A percentile compares a stretch with the other conserved stretches of the same genome.
phyloP scores from a whole-genome alignment of 2,797 vertebrate species.

The Synanceia verrucosa region DNA sequence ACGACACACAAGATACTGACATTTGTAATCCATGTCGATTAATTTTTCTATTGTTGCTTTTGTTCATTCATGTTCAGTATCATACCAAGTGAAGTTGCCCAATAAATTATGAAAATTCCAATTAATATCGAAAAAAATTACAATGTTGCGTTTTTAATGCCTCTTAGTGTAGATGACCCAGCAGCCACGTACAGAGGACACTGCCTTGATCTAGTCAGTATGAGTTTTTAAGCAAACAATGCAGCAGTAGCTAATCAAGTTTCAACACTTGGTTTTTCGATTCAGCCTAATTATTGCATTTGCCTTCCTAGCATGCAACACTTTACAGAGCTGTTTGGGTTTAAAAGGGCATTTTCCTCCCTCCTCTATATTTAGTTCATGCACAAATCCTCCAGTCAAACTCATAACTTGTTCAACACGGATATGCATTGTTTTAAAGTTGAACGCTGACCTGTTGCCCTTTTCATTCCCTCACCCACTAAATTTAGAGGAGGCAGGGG shows the following conservation, averaged over 20 bases:
- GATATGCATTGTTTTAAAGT: constrained; percentile 61
- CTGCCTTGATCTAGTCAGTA: neutral
- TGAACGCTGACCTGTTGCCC: constrained; percentile 26
- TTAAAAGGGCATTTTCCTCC: constrained; percentile 42
- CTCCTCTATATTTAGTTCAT: constrained; percentile 13
- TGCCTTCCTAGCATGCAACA: neutral
- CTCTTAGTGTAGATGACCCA: neutral
- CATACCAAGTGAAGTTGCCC: no score
- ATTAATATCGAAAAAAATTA: no score
- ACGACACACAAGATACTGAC: no score
- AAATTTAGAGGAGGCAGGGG: constrained; percentile 67
- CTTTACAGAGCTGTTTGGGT: constrained; percentile 21
- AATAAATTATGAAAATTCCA: no score
- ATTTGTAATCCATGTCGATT: no score
- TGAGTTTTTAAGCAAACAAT: neutral
- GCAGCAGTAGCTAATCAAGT: neutral
- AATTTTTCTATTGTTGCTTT: no score
- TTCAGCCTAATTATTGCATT: neutral
- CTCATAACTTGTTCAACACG: constrained; percentile 27
- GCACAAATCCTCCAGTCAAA: constrained; percentile 26
- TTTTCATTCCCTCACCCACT: constrained; percentile 51
- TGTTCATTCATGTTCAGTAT: no score
- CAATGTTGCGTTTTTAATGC: no score
- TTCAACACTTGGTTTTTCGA: constrained; percentile 1
- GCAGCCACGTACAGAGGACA: constrained; percentile 5